These are phyloP conservation scores for Corythornis cristatus DNA, from an alignment of 2,113 vertebrate genomes.

Conservation along the genomic window DNA sequence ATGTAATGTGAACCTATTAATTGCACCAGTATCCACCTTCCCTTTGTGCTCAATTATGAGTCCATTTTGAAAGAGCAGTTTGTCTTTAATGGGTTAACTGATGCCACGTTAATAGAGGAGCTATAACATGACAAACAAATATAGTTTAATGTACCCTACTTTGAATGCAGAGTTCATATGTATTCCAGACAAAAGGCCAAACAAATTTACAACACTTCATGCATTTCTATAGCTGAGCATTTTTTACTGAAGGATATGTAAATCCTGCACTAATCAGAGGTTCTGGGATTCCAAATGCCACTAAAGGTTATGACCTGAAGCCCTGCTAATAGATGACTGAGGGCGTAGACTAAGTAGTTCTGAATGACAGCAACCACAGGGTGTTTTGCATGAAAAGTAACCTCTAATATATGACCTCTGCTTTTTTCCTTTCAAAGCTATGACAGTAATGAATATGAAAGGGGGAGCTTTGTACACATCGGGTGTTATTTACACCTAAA, in stretches of 20 bases:
- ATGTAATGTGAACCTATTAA: constrained; percentile 52
- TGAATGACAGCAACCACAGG: constrained; percentile 93
- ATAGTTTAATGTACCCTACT: constrained; percentile 69
- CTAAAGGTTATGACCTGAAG: constrained; percentile 90
- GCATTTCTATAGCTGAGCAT: constrained; percentile 83
- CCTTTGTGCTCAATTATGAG: constrained; percentile 24
- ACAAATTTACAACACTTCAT: constrained; percentile 90
- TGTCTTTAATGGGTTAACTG: constrained; percentile 72
- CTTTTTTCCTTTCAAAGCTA: constrained; percentile 85
- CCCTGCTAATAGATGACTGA: constrained; percentile 88
- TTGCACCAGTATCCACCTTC: constrained; percentile 32
- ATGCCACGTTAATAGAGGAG: constrained; percentile 62
- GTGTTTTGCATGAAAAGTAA: constrained; percentile 90
- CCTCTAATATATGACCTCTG: constrained; percentile 94
- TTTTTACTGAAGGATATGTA: constrained; percentile 91
- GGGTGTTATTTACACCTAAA: constrained; percentile 90
- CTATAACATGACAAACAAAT: constrained; percentile 57
- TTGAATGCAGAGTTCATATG: constrained; percentile 77
- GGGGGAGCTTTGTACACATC: constrained; percentile 84
- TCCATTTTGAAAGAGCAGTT: constrained; percentile 44
- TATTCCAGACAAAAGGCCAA: constrained; percentile 91
- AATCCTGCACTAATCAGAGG: constrained; percentile 95
- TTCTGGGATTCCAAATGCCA: constrained; percentile 93
- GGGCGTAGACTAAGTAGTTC: constrained; percentile 71
- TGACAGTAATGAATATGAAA: constrained; percentile 95